Evolutionary conservation across 2,113 vertebrate genomes (phyloP), one percentile per base, ranked within the genome.

Genomic region (Crocuta crocuta): DNA sequence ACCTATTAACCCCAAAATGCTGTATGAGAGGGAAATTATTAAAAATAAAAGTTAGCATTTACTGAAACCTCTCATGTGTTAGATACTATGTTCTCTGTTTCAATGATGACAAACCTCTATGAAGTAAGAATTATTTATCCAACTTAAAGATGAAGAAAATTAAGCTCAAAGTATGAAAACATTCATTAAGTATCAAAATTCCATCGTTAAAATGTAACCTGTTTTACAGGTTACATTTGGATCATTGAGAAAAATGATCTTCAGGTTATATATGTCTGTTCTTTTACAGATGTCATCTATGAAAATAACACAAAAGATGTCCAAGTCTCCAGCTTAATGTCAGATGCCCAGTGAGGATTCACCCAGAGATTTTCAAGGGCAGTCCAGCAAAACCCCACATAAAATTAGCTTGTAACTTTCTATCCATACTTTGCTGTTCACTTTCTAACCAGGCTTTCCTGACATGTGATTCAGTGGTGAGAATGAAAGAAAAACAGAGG

Each of bases 401-500:
- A 73, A 93, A 95, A 89, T 43, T 31, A 70, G 58, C 21, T 94
- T 61, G 7, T 78, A 31, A 33, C 35, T 89, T 89, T 96, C 83
- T 93, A 91, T 35, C 21, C 53, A 79, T 58, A n/a, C 12, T 83
- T 55, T 58, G 68, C 45, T 87, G 8, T 58, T 74, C 9, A 21
- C 28, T 79, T 93, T 93, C 70, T 89, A 91, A 53, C 33, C 66
- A 76, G 73, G 24, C 11, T 89, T 79, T 80, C 23, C 55, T 81
- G 71, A 88, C 50, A 95, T 43, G 28, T 88, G 33, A 43, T 63
- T 92, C 33, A 70, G 58, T 78, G 94, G 82, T 65, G 31, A 97
- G 63, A 95, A 91, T 48, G 45, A 94, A 93, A 96, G 65, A 90
- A 95, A 97, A 93, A 28, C 55, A 82, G 63, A 94, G 24, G 39